Base-by-base conservation (phyloP, 2,113 vertebrate genomes). In the Mionectes macconnelli region DNA sequence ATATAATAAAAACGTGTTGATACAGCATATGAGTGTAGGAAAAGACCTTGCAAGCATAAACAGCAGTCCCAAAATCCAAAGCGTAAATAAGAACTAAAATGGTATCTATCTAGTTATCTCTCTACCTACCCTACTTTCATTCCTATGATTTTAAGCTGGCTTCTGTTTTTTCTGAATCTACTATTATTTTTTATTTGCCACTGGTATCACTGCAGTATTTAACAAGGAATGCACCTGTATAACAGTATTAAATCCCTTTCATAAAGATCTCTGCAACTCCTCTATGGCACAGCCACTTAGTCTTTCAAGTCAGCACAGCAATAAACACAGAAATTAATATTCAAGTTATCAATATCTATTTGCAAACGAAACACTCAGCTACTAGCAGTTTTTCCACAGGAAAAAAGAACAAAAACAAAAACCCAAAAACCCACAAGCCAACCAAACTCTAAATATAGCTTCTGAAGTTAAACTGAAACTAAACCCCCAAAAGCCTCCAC, bases 401-500 rank as follows among this genome's bases (percentile, higher is more conserved):
- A 89, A 85, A 40, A 44, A 28, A 30, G 37, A 22, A 28, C 27
- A 35, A 23, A 24, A 59, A 24, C 20, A n/a, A 22, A 22, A 21
- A 14, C 15, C 23, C 35, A 35, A 59, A 37, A 37, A 17, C 33
- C 21, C n/a, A 18, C 53, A 63, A 39, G 12, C 25, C 37, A 21
- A 42, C 39, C 33, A 37, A 80, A 50, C 20, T 45, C n/a, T 44
- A 78, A 52, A 35, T 17, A 14, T 55, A 19, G 5, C 25, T 88
- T 90, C 56, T 81, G 44, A 80, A 77, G 31, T 66, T 50, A 63
- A 83, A 52, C 37, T 40, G 35, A 50, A 84, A 69, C 74, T 21
- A 82, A 30, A 1, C 2, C 3, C 49, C 7, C 2, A 1, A 8
- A 74, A 28, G 2, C 1, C 0, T 35, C 13, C 31, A 47, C 17